phyloP scores from a whole-genome alignment of 2,888 invertebrate species.

The Dendrolimus pini region DNA sequence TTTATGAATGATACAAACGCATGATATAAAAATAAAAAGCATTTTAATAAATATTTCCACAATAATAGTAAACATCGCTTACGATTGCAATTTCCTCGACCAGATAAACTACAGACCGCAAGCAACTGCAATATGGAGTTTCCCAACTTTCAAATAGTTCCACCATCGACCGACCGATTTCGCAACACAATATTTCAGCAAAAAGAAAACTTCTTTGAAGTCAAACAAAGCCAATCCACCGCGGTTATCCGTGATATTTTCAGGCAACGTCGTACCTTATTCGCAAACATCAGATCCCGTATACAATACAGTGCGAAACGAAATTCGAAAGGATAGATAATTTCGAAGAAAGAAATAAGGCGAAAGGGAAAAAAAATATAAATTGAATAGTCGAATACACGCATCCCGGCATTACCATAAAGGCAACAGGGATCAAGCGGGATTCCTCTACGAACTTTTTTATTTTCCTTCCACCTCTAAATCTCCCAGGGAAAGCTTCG shows the following conservation, averaged over 20 bases:
- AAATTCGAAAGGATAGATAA: conserved; percentile 75
- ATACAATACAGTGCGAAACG: conserved; percentile 76
- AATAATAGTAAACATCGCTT: too few relatives aligned
- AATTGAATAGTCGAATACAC: conserved; percentile 76
- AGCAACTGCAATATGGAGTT: background rate
- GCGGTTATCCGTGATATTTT: conserved; percentile 73
- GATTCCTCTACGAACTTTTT: conserved; percentile 76
- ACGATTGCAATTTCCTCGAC: too few relatives aligned
- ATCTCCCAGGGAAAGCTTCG: conserved; percentile 73
- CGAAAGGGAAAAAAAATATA: conserved; percentile 71
- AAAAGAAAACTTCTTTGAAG: conserved; percentile 71
- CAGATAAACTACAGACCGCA: too few relatives aligned
- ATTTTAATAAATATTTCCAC: too few relatives aligned
- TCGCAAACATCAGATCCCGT: conserved; percentile 71
- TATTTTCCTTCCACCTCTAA: conserved; percentile 77
- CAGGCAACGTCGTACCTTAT: conserved; percentile 68
- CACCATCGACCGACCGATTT: conserved; percentile 37
- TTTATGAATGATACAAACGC: too few relatives aligned
- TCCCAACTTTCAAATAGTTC: conserved; percentile 4
- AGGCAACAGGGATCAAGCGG: conserved; percentile 74
- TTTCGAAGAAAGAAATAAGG: conserved; percentile 73
- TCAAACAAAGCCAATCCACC: conserved; percentile 72
- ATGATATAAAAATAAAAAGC: too few relatives aligned
- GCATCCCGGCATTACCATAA: conserved; percentile 75
- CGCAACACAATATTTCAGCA: conserved; percentile 61